Conservation (phyloP, 2,113 vertebrate genomes). For the Tyto alba region DNA sequence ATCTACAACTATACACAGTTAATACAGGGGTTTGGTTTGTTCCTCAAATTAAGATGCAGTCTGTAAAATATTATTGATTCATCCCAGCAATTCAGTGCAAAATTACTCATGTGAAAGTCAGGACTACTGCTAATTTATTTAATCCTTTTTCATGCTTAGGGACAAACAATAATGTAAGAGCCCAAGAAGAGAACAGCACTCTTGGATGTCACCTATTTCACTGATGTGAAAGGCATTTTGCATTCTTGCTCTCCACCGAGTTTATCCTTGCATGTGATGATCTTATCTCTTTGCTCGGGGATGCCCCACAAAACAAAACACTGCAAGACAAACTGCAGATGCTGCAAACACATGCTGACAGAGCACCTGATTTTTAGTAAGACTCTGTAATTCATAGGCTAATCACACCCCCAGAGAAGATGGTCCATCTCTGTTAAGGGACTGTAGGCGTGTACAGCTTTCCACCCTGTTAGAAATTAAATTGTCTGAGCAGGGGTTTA, state of each 20-base stretch:
- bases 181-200: background rate
- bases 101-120: background rate
- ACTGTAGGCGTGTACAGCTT: background rate
- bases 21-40: rapidly evolving
- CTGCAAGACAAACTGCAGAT: background rate
- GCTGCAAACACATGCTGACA: background rate
- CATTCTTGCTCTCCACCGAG: background rate
- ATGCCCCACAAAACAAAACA: background rate
- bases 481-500: background rate
- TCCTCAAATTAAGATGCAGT: background rate
- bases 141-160: background rate
- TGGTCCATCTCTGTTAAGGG: background rate
- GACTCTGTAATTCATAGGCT: background rate
- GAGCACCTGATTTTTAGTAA: background rate
- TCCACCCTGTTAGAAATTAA: background rate
- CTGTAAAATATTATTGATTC: background rate
- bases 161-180: background rate
- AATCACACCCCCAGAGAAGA: background rate
- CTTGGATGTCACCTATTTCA: background rate
- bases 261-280: background rate
- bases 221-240: background rate
- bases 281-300: background rate
- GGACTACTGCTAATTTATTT: background rate
- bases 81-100: background rate
- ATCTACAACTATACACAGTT: background rate